phyloP scores from a whole-genome alignment of 1,140 invertebrate genomes.

The Rhagoletis zephyria region DNA sequence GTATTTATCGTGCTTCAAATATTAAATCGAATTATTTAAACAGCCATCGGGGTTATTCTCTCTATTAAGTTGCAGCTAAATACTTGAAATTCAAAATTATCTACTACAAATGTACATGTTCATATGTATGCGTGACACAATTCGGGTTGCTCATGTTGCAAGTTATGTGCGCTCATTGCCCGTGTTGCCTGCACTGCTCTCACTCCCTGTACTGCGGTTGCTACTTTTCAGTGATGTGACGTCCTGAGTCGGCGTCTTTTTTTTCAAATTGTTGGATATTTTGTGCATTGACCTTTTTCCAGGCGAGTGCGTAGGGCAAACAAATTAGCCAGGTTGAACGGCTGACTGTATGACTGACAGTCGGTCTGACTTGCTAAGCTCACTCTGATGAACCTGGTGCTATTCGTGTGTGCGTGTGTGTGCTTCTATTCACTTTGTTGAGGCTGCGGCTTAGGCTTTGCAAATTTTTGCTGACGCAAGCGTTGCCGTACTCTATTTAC shows the following conservation, averaged over 20 bases:
- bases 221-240: too few relatives aligned
- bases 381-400: background rate
- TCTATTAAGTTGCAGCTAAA: too few relatives aligned
- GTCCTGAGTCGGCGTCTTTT: too few relatives aligned
- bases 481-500: background rate
- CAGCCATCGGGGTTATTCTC: too few relatives aligned
- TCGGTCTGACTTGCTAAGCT: constrained; percentile 5
- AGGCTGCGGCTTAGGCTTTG: background rate
- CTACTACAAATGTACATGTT: background rate
- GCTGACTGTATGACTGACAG: background rate
- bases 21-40: too few relatives aligned
- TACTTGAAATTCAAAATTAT: too few relatives aligned
- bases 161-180: background rate
- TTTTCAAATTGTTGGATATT: background rate
- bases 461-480: background rate
- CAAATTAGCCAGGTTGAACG: background rate
- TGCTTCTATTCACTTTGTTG: background rate
- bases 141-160: background rate
- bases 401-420: background rate
- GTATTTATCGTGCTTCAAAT: background rate
- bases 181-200: too few relatives aligned
- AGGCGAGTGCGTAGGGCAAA: constrained; percentile 24
- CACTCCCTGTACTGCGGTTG: too few relatives aligned
- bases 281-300: constrained; percentile 55
- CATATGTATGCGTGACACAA: background rate